Percentiles rank a stretch among this genome's conserved stretches.
Conservation (phyloP, 1,140 invertebrate species). For the Goniozus legneri region DNA sequence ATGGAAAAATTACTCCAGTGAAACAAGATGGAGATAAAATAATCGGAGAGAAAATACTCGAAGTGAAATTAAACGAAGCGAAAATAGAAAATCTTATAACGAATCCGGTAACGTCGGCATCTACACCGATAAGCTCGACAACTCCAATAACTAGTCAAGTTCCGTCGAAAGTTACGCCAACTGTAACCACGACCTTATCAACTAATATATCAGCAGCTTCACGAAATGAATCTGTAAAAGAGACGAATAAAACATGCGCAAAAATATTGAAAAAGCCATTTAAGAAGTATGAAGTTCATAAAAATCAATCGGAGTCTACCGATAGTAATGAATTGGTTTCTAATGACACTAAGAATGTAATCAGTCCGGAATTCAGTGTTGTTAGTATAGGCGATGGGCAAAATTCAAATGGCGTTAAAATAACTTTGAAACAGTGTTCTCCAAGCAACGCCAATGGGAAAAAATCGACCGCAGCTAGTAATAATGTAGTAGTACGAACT, state of each 20-base stretch:
- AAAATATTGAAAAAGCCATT: constrained; percentile 46
- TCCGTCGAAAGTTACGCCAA: not conserved
- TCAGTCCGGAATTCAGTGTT: constrained; percentile 40
- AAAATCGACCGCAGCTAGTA: not conserved
- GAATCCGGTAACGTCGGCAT: not conserved
- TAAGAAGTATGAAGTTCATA: constrained; percentile 40
- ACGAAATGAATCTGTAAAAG: constrained; percentile 12
- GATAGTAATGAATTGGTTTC: constrained; percentile 9
- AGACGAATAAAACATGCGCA: constrained; percentile 40
- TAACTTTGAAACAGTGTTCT: constrained; percentile 42
- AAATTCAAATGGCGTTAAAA: constrained; percentile 43
- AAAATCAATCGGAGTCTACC: constrained; percentile 1
- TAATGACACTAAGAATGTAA: constrained; percentile 9
- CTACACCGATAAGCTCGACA: not conserved
- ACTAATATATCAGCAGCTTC: not conserved
- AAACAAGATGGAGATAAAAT: not conserved
- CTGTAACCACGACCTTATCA: not conserved
- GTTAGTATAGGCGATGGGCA: constrained; percentile 37
- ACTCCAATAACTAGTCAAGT: not conserved
- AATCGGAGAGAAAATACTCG: not conserved
- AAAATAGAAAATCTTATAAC: not conserved
- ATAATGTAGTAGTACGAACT: not conserved
- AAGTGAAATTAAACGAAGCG: not conserved
- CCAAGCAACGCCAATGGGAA: constrained; percentile 16
- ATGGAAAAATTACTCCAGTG: not conserved